Evolutionary conservation across 2,888 invertebrate genomes (phyloP).

Genomic region (Tachina fera): DNA sequence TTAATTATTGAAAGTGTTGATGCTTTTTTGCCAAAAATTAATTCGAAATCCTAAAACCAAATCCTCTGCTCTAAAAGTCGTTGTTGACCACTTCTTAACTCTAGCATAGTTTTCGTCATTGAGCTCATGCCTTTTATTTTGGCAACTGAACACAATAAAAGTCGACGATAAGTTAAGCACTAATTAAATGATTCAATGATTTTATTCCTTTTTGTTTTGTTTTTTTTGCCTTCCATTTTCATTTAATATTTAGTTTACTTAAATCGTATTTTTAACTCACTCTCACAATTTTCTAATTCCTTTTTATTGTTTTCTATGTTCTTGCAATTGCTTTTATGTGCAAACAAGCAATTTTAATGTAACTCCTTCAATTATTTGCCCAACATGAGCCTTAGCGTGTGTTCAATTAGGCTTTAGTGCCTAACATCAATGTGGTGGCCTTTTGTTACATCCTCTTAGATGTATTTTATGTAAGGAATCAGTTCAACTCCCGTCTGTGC

Average conservation of each 20-base stretch:
- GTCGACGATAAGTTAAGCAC: slow-evolving; percentile 78
- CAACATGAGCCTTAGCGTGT: slow-evolving; percentile 64
- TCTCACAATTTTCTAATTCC: slow-evolving; percentile 73
- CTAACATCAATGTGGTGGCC: slow-evolving; percentile 48
- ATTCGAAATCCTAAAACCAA: too few species aligned
- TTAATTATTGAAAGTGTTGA: too few species aligned
- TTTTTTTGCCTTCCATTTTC: slow-evolving; percentile 30
- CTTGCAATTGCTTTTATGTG: slow-evolving; percentile 78
- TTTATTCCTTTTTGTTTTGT: slow-evolving; percentile 69
- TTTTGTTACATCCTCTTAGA: slow-evolving; percentile 43
- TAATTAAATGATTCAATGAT: slow-evolving; percentile 83
- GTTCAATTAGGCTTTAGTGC: slow-evolving; percentile 55
- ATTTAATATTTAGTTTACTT: neutral
- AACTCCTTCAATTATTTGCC: slow-evolving; percentile 61
- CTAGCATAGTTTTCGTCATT: slow-evolving; percentile 20
- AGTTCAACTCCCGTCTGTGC: neutral
- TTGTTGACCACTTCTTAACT: slow-evolving; percentile 10
- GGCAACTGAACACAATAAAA: slow-evolving; percentile 47
- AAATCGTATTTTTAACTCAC: neutral
- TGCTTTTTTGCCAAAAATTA: too few species aligned
- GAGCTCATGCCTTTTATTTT: slow-evolving; percentile 46
- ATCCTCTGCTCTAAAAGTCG: neutral
- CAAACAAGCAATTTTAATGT: slow-evolving; percentile 71
- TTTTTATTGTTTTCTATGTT: slow-evolving; percentile 79
- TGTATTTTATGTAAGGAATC: neutral